Evolutionary conservation across 2,113 vertebrate species (phyloP).

Genomic region (Morone chrysops): DNA sequence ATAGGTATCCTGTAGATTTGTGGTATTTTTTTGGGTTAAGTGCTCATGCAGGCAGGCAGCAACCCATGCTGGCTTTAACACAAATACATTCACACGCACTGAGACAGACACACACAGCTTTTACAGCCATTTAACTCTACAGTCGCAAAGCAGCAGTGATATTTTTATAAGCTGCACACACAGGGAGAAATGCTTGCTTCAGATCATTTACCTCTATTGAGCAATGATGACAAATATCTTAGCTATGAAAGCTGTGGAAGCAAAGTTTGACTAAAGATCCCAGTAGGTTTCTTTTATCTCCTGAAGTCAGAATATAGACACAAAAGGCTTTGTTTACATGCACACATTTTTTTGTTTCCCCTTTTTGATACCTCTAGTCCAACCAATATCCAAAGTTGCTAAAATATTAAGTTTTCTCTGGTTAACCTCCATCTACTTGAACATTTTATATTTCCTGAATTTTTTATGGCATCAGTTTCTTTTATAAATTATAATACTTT

Average conservation of each 20-base stretch:
- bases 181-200: conserved; percentile 27
- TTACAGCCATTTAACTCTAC: conserved; percentile 54
- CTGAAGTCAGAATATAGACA: neutral
- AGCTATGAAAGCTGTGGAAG: conserved; percentile 1
- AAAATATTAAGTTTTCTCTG: neutral
- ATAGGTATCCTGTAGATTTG: conserved; percentile 41
- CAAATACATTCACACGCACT: conserved; percentile 15
- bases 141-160: conserved; percentile 54
- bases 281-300: neutral
- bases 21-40: conserved; percentile 48
- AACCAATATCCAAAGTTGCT: neutral
- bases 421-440: neutral
- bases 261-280: neutral
- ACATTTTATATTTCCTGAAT: neutral
- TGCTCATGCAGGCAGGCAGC: conserved; percentile 29
- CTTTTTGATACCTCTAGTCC: too few relatives aligned
- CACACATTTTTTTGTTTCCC: neutral
- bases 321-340: neutral
- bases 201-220: conserved; percentile 27
- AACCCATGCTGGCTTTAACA: conserved; percentile 25
- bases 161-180: conserved; percentile 60
- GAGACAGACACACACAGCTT: conserved; percentile 46
- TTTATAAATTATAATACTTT: neutral
- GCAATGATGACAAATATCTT: conserved; percentile 4
- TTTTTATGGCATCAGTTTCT: neutral